Evolutionary conservation across 2,113 vertebrate genomes (phyloP), one percentile per base, ranked within the genome.

Genomic region (Sapajus apella): DNA sequence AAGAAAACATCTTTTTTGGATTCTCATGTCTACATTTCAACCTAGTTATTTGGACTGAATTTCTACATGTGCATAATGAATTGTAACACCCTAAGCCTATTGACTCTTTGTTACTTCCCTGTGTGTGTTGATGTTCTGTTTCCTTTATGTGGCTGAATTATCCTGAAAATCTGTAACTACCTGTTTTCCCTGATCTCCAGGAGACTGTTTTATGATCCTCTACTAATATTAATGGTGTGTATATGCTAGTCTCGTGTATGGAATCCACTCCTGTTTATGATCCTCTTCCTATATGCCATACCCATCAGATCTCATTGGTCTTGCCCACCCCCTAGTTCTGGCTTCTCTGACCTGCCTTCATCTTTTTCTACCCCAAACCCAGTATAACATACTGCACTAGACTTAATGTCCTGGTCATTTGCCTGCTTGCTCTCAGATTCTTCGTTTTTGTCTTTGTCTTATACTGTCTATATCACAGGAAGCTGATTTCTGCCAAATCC

Each of bases 21-120:
- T 79, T 97, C 66, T 81, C n/a, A 25, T 80, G 37, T 40, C 55
- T 96, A 58, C 43, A 77, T 73, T 90, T 90, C 45, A 90, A n/a
- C 47, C 55, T 35, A 32, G 32, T 85, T 72, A 70, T 68, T 82
- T 95, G 45, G 73, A 56, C 82, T 93, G 16, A 64, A 80, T 91
- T 76, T 68, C 20, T 92, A 35, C 35, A 7, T 68, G 16, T 27
- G 50, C 18, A 3, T 66, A 70, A 58, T 13, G 2, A 95, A 40
- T 32, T 84, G 8, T 73, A 45, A n/a, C 27, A 92, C 27, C 73
- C 23, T 75, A 58, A 86, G 35, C 13, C 47, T 87, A 1, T 61
- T 81, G 43, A 81, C 52, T 56, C 37, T 83, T 43, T 72, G 25
- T 90, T 84, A 93, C 9, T 92, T 89, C n/a, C 50, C 8, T 45